Evolutionary conservation across 2,888 invertebrate genomes (phyloP).

Genomic region (Pammene aurita): DNA sequence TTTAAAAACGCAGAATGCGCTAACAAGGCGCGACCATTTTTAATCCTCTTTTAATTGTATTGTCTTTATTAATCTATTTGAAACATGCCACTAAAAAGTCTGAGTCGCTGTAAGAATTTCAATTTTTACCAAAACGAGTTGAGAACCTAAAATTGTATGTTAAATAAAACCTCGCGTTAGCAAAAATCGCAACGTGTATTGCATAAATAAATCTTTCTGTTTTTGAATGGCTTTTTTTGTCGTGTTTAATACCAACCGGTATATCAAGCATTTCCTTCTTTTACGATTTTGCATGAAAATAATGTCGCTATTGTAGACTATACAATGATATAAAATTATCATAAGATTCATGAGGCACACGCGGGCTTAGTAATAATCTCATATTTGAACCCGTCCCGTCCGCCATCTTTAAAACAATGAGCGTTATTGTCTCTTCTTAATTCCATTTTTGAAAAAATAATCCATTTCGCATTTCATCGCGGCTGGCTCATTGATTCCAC

Average conservation of each 20-base stretch:
- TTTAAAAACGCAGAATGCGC: slow-evolving; percentile 33
- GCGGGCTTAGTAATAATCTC: slow-evolving; percentile 72
- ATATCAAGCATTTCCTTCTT: slow-evolving; percentile 65
- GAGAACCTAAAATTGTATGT: slow-evolving; percentile 40
- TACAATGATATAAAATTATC: slow-evolving; percentile 73
- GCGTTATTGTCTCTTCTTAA: slow-evolving; percentile 83
- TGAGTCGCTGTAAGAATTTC: slow-evolving; percentile 35
- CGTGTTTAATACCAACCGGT: slow-evolving; percentile 59
- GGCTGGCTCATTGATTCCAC: slow-evolving; percentile 71
- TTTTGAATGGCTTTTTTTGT: slow-evolving; percentile 53
- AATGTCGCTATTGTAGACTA: slow-evolving; percentile 62
- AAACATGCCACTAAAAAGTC: slow-evolving; percentile 33
- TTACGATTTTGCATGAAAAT: slow-evolving; percentile 63
- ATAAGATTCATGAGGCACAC: slow-evolving; percentile 61
- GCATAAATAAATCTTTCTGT: slow-evolving; percentile 49
- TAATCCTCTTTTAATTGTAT: slow-evolving; percentile 37
- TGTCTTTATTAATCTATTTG: slow-evolving; percentile 42
- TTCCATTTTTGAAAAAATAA: slow-evolving; percentile 84
- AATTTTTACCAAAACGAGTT: slow-evolving; percentile 42
- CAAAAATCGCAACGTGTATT: slow-evolving; percentile 44
- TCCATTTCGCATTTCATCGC: slow-evolving; percentile 81
- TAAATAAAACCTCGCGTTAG: slow-evolving; percentile 40
- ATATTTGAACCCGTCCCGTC: slow-evolving; percentile 71
- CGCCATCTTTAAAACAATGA: slow-evolving; percentile 83
- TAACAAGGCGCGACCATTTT: slow-evolving; percentile 14